phyloP scores from a whole-genome alignment of 2,888 invertebrate species.

The Trachelus iudaicus region DNA sequence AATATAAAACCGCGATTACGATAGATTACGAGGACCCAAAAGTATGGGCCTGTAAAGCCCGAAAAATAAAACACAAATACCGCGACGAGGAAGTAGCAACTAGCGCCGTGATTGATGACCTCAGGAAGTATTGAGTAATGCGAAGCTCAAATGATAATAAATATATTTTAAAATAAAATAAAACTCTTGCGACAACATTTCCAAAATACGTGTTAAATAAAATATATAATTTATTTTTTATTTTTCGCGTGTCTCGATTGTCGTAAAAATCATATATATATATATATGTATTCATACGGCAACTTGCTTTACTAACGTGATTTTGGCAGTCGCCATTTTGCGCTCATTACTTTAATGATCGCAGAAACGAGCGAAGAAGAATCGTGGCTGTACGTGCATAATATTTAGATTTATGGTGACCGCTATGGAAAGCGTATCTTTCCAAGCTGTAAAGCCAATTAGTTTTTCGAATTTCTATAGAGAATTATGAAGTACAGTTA shows the following conservation, averaged over 20 bases:
- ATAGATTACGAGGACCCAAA: neutral
- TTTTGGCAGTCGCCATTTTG: neutral
- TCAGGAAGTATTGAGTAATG: neutral
- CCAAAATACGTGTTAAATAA: neutral
- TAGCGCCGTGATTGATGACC: neutral
- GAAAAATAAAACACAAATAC: constrained; percentile 2
- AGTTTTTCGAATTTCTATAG: neutral
- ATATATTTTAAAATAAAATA: neutral
- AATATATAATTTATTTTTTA: neutral
- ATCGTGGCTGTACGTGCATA: neutral
- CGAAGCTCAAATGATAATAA: neutral
- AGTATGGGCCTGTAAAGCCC: neutral
- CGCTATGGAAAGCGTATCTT: neutral
- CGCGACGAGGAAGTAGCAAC: neutral
- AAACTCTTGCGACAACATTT: neutral
- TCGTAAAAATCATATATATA: neutral
- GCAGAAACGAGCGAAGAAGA: neutral
- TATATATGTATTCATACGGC: neutral
- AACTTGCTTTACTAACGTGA: neutral
- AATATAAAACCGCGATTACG: neutral
- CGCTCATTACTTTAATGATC: neutral
- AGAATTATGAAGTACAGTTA: neutral
- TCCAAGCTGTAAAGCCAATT: neutral
- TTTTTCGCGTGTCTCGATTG: neutral
- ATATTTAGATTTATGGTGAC: neutral